Conservation (phyloP, 2,113 vertebrate species). For the Mormoops blainvillei region DNA sequence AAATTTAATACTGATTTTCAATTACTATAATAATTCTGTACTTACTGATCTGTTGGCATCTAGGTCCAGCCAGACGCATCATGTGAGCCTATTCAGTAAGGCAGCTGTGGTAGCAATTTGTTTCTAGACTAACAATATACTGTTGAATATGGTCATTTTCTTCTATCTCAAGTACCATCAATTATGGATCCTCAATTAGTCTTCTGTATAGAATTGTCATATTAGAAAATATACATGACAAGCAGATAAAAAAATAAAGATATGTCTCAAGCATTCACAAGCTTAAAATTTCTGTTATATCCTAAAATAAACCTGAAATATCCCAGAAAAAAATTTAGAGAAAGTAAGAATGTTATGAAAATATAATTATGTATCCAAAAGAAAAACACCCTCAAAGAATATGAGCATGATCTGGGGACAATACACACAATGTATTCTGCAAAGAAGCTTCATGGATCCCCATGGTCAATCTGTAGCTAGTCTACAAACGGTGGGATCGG, state of each 20-base stretch:
- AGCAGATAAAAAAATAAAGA: constrained; percentile 41
- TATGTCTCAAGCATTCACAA: background rate
- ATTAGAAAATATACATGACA: constrained; percentile 29
- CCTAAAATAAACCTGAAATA: constrained; percentile 21
- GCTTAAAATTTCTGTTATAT: background rate
- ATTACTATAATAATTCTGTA: constrained; percentile 48
- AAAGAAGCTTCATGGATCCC: background rate
- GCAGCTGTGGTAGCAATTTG: constrained; percentile 10
- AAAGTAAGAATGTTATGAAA: constrained; percentile 22
- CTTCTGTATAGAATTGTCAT: background rate
- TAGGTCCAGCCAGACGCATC: background rate
- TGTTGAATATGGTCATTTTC: constrained; percentile 49
- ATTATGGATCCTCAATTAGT: constrained; percentile 33
- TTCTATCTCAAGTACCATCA: constrained; percentile 38
- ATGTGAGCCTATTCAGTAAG: constrained; percentile 16
- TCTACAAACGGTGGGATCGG: background rate
- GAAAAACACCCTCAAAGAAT: constrained; percentile 13
- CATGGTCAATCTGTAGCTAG: background rate
- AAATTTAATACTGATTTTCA: constrained; percentile 65
- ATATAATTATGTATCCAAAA: background rate
- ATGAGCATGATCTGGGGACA: background rate
- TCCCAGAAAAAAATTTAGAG: background rate
- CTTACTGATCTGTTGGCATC: constrained; percentile 31
- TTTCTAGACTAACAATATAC: constrained; percentile 29
- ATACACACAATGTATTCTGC: background rate